Evolutionary conservation across 2,888 invertebrate genomes (phyloP).

Genomic region (Hoplodrina ambigua): DNA sequence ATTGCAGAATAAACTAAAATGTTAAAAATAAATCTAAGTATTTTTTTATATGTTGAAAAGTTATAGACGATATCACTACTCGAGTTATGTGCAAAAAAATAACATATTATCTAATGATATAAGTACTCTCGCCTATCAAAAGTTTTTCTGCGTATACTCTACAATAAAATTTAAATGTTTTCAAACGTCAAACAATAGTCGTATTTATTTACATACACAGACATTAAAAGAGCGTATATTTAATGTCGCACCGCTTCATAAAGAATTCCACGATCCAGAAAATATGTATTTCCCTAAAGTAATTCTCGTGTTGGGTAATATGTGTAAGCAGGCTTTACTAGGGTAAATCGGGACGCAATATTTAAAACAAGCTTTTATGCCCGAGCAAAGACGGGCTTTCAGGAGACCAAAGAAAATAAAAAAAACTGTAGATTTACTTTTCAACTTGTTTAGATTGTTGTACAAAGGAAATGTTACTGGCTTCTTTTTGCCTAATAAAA

Average conservation of each 20-base stretch:
- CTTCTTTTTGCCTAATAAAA: conserved; percentile 63
- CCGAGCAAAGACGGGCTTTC: conserved; percentile 80
- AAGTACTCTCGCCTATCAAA: no score
- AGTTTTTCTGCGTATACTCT: no score
- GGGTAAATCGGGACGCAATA: conserved; percentile 85
- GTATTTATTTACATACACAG: conserved; percentile 28
- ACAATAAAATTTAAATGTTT: neutral
- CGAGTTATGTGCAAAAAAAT: neutral
- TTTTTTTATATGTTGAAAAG: conserved; percentile 11
- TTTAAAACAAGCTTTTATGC: conserved; percentile 86
- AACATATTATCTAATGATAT: neutral
- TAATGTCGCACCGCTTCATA: conserved; percentile 51
- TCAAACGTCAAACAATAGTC: conserved; percentile 21
- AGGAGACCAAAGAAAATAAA: conserved; percentile 79
- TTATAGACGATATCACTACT: neutral
- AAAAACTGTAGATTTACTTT: conserved; percentile 81
- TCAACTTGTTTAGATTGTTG: conserved; percentile 72
- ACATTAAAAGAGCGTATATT: conserved; percentile 43
- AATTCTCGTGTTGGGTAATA: conserved; percentile 78
- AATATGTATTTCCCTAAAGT: conserved; percentile 76
- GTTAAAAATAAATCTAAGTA: conserved; percentile 1
- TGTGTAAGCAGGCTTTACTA: conserved; percentile 79
- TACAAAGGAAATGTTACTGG: conserved; percentile 69
- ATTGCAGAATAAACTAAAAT: conserved; percentile 7
- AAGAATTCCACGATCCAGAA: conserved; percentile 69